phyloP scores from a whole-genome alignment of 2,888 invertebrate species.

The Acleris sparsana region DNA sequence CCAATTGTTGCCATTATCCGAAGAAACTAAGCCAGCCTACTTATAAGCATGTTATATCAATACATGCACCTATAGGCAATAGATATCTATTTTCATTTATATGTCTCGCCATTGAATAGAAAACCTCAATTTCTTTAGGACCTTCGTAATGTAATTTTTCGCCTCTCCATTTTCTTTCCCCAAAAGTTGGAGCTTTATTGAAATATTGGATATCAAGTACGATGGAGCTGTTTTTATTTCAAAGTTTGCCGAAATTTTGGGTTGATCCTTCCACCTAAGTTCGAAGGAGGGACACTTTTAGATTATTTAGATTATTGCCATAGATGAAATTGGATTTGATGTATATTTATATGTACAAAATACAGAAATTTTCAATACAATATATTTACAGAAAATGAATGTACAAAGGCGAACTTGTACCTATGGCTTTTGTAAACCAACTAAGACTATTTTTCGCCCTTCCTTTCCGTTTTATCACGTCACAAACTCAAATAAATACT shows the following conservation, averaged over 20 bases:
- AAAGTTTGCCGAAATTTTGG: constrained; percentile 55
- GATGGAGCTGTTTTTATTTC: constrained; percentile 75
- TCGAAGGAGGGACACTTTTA: constrained; percentile 58
- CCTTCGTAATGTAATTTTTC: constrained; percentile 80
- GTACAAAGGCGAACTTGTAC: too few relatives aligned
- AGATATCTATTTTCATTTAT: constrained; percentile 40
- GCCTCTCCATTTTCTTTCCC: constrained; percentile 73
- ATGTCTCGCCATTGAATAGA: constrained; percentile 54
- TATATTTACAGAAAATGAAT: too few relatives aligned
- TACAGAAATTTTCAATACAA: too few relatives aligned
- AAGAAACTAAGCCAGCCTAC: constrained; percentile 21
- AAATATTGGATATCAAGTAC: constrained; percentile 81
- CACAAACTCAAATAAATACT: too few relatives aligned
- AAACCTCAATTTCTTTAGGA: constrained; percentile 68
- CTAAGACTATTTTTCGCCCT: too few relatives aligned
- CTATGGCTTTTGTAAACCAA: too few relatives aligned
- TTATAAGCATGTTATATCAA: constrained; percentile 17
- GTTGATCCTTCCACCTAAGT: constrained; percentile 37
- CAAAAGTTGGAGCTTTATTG: constrained; percentile 76
- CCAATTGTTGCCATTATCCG: constrained; percentile 2
- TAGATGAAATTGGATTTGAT: constrained; percentile 57
- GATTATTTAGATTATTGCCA: constrained; percentile 65
- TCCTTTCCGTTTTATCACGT: too few relatives aligned
- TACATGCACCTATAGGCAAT: constrained; percentile 16
- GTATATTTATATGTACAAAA: too few relatives aligned